Conservation (phyloP, 2,888 invertebrate species). For the Himalopsyche japonica region DNA sequence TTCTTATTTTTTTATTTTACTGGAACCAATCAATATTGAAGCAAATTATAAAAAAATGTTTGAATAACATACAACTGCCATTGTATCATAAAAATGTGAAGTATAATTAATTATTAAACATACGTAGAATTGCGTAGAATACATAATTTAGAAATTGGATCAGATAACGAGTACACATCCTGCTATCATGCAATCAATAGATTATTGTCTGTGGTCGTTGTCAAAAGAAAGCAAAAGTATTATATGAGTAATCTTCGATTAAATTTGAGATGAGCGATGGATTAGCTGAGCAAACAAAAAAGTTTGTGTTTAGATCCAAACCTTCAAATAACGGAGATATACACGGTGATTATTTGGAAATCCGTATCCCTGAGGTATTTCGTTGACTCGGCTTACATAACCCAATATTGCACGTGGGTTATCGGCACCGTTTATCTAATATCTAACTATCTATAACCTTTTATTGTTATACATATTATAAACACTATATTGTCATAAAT, state of each 20-base stretch:
- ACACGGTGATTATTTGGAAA: conserved; percentile 74
- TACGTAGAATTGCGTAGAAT: too few species aligned
- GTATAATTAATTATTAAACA: too few species aligned
- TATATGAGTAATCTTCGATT: neutral
- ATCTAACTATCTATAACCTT: neutral
- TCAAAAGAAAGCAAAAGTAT: neutral
- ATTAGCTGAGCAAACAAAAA: conserved; percentile 68
- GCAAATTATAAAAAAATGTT: too few species aligned
- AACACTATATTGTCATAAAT: neutral
- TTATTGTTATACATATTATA: neutral
- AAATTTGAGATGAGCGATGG: conserved; percentile 57
- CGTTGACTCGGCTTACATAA: neutral
- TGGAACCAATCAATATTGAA: too few species aligned
- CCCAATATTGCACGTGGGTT: neutral
- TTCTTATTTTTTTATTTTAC: too few species aligned
- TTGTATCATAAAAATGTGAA: too few species aligned
- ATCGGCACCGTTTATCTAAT: neutral
- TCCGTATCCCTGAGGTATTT: conserved; percentile 76
- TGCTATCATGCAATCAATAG: too few species aligned
- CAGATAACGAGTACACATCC: too few species aligned
- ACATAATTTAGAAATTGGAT: too few species aligned
- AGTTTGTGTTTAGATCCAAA: conserved; percentile 79
- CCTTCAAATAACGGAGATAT: conserved; percentile 61
- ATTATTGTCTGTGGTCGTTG: neutral
- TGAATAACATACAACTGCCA: too few species aligned